Percentiles rank a stretch among this genome's conserved stretches.
Conservation (phyloP, 2,113 vertebrate species). For the Erythrolamprus reginae region DNA sequence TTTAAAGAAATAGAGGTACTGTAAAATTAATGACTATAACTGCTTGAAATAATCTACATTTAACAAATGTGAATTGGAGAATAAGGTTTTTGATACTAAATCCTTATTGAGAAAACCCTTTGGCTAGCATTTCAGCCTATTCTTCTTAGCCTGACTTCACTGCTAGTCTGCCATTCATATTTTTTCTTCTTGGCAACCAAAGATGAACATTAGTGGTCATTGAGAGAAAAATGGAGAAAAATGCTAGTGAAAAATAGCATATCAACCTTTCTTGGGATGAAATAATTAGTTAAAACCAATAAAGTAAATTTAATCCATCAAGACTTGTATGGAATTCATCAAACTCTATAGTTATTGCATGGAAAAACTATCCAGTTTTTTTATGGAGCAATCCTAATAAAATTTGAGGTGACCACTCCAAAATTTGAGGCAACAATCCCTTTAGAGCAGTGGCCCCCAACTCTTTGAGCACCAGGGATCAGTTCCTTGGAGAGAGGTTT, state of each 20-base stretch:
- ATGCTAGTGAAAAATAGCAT: neutral
- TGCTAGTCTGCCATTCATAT: neutral
- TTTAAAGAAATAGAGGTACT: neutral
- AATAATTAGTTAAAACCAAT: neutral
- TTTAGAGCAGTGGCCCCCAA: neutral
- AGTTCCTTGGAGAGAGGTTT: no score
- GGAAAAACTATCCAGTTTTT: neutral
- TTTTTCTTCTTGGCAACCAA: neutral
- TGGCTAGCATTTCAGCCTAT: neutral
- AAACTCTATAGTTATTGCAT: neutral
- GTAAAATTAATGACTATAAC: neutral
- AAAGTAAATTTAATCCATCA: neutral
- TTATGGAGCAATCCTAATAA: no score
- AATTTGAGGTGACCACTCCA: neutral
- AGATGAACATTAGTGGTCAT: neutral
- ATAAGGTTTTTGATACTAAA: neutral
- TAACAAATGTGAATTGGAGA: neutral
- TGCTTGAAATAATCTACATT: neutral
- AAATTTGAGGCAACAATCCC: no score
- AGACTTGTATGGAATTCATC: neutral
- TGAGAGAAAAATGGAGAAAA: neutral
- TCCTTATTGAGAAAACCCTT: neutral
- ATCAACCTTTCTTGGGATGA: neutral
- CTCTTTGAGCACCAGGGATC: no score
- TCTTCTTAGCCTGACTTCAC: neutral